Evolutionary conservation across 2,888 invertebrate genomes (phyloP).

Genomic region (Orthonychiurus folsomi): DNA sequence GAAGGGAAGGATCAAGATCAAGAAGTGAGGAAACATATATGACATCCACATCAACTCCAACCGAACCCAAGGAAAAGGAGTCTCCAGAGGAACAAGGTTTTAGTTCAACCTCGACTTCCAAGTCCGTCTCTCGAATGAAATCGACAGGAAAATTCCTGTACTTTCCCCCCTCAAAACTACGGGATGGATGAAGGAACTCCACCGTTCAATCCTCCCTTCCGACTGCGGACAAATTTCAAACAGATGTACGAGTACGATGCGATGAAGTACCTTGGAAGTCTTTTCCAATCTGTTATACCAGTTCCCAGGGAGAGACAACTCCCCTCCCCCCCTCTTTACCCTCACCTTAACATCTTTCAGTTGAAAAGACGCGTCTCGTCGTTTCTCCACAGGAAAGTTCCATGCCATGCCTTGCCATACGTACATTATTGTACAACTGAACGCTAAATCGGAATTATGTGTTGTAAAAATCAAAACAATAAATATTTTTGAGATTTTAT

Average conservation of each 20-base stretch:
- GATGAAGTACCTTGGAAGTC: conserved; percentile 3
- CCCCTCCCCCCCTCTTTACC: conserved; percentile 3
- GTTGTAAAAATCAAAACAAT: no score
- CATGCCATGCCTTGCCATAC: no score
- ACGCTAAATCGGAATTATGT: no score
- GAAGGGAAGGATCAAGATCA: conserved; percentile 15
- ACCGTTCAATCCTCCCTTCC: conserved; percentile 15
- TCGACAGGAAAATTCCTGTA: conserved; percentile 35
- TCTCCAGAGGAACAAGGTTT: conserved; percentile 22
- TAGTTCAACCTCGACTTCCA: conserved; percentile 16
- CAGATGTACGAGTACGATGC: neutral
- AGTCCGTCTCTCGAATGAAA: conserved; percentile 22
- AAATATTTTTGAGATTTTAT: no score
- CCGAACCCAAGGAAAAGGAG: conserved; percentile 15
- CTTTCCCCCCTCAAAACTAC: conserved; percentile 13
- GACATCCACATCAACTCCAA: neutral
- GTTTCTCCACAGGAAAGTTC: no score
- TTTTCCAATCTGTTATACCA: conserved; percentile 12
- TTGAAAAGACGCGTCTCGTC: no score
- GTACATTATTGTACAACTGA: no score
- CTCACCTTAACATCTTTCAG: neutral
- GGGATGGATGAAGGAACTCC: neutral
- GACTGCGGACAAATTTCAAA: neutral
- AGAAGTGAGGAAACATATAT: conserved; percentile 9
- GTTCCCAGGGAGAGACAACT: conserved; percentile 12